Percentiles rank a stretch among this genome's conserved stretches.
Evolutionary conservation across 2,888 invertebrate species (phyloP).

Genomic region (Caenorhabditis japonica): DNA sequence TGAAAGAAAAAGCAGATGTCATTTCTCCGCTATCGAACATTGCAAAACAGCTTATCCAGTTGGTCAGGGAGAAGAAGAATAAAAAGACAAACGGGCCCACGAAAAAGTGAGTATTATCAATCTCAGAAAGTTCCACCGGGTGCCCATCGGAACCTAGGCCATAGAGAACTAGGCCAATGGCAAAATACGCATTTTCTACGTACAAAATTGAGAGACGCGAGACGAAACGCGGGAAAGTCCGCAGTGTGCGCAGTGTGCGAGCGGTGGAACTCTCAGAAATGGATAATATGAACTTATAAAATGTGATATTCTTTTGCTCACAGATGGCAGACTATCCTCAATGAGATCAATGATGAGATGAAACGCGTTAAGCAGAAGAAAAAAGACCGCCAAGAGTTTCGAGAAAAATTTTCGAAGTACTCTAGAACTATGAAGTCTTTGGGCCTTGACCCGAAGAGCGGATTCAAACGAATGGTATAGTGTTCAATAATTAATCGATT

Average conservation of each 20-base stretch:
- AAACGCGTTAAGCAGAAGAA: constrained; percentile 55
- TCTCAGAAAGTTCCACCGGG: too few relatives aligned
- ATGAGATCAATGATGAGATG: constrained; percentile 55
- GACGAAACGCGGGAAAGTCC: too few relatives aligned
- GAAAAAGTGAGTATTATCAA: constrained; percentile 32
- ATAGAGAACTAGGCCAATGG: too few relatives aligned
- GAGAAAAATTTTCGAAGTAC: constrained; percentile 55
- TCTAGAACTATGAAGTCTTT: constrained; percentile 43
- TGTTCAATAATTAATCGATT: background rate
- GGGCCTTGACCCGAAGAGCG: constrained; percentile 45
- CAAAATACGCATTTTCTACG: too few relatives aligned
- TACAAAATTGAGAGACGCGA: too few relatives aligned
- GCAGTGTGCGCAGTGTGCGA: too few relatives aligned
- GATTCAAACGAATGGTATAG: constrained; percentile 29
- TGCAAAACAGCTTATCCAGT: constrained; percentile 57
- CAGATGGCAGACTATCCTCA: constrained; percentile 59
- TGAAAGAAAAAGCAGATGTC: constrained; percentile 32
- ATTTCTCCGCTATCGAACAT: constrained; percentile 58
- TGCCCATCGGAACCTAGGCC: too few relatives aligned
- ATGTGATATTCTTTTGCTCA: too few relatives aligned
- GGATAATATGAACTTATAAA: too few relatives aligned
- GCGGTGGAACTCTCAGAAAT: too few relatives aligned
- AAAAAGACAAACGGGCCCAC: constrained; percentile 39
- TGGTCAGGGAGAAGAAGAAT: constrained; percentile 58
- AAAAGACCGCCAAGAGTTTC: constrained; percentile 55